Base-by-base conservation (phyloP, 2,113 vertebrate genomes). In the Bucco capensis region DNA sequence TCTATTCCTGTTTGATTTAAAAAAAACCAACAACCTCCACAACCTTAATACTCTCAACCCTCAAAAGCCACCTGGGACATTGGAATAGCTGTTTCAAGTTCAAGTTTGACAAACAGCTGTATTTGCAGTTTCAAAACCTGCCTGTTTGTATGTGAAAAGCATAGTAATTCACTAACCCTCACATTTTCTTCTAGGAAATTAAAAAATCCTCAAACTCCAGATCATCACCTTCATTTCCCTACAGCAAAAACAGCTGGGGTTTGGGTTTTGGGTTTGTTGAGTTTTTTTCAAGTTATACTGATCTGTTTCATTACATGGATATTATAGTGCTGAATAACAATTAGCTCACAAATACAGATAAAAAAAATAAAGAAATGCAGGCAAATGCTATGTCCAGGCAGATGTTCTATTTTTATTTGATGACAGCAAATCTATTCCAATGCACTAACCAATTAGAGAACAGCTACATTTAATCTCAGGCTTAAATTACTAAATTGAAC, bases 371-470 rank as follows among this genome's bases (percentile, higher is more conserved):
- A 93, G 8, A 66, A 83, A 75, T 6, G 5, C 57, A 76, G 42
- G 24, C 83, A 91, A 86, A 88, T 60, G 54, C 47, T 66, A 74
- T 21, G 35, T 50, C 38, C 67, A 90, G 38, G 49, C 66, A 87
- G 83, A 42, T 46, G 64, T 86, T 77, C 85, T 92, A 80, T 89
- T 91, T 91, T 73, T 83, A 93, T 65, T 86, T 82, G 70, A 90
- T 67, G 42, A 92, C 81, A 92, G 83, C 70, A 94, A 94, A 86
- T 89, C 81, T 87, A 73, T 73, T 92, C 60, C 71, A 77, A 82
- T 35, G 51, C 66, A 40, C 47, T 64, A 78, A 94, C 86, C 90
- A 94, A 87, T 92, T 86, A 85, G 62, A 89, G 28, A 83, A 83
- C 46, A 82, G 50, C 78, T 66, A 89, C 92, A 90, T 94, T 85